phyloP scores from a whole-genome alignment of 2,888 invertebrate species.

The Stictocephala bisonia region DNA sequence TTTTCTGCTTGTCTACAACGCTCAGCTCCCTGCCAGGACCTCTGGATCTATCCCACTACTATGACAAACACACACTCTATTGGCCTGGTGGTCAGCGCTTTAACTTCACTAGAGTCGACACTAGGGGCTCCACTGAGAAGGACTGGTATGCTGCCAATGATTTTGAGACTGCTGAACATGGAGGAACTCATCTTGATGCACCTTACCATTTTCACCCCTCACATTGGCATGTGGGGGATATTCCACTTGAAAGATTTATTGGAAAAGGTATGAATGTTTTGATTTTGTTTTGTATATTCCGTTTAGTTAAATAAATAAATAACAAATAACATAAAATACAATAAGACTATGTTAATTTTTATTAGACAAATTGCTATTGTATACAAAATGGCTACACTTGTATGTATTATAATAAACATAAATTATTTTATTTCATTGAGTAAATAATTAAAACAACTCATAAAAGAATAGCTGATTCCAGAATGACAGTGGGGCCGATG shows the following conservation, averaged over 20 bases:
- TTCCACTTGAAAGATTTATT: slow-evolving; percentile 62
- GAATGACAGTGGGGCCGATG: too few relatives aligned
- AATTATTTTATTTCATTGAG: too few relatives aligned
- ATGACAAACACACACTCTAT: slow-evolving; percentile 15
- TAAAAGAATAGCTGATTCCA: too few relatives aligned
- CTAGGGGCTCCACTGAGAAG: not conserved
- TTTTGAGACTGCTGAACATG: slow-evolving; percentile 70
- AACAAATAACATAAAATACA: too few relatives aligned
- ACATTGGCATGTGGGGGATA: slow-evolving; percentile 67
- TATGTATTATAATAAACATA: too few relatives aligned
- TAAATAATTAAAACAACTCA: too few relatives aligned
- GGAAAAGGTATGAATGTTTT: slow-evolving; percentile 33
- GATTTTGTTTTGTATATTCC: too few relatives aligned
- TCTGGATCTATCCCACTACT: slow-evolving; percentile 26
- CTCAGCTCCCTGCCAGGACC: not conserved
- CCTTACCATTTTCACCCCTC: slow-evolving; percentile 69
- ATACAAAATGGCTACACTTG: too few relatives aligned
- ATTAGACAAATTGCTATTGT: too few relatives aligned
- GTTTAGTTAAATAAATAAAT: too few relatives aligned
- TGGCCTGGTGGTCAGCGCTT: slow-evolving; percentile 6
- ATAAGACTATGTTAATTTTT: too few relatives aligned
- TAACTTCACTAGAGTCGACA: not conserved
- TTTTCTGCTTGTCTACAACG: not conserved
- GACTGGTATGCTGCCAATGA: slow-evolving; percentile 67
- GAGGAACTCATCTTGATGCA: slow-evolving; percentile 73